A percentile compares a stretch with the other conserved stretches of the same genome.
phyloP scores from a whole-genome alignment of 2,888 invertebrate species.

The Nudaria mundana region DNA sequence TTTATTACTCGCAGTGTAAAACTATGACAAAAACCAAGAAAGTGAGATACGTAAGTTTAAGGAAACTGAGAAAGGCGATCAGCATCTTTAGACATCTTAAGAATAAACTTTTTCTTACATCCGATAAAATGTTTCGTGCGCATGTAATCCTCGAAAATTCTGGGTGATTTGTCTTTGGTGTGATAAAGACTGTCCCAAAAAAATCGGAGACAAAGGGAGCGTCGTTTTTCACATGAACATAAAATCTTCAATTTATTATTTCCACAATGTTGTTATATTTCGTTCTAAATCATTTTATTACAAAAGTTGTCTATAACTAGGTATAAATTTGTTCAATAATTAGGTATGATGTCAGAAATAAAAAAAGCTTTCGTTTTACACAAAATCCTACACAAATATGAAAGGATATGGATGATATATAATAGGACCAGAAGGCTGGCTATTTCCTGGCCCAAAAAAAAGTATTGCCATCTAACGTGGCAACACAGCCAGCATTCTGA shows the following conservation, averaged over 20 bases:
- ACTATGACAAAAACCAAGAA: conserved; percentile 54
- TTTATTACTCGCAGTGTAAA: conserved; percentile 31
- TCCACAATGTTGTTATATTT: conserved; percentile 12
- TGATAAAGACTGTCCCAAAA: conserved; percentile 50
- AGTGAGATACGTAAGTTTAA: conserved; percentile 59
- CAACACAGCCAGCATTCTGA: no score
- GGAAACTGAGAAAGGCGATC: conserved; percentile 53
- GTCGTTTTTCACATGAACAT: conserved; percentile 33
- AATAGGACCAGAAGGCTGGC: no score
- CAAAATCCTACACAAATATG: no score
- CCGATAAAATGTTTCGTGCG: conserved; percentile 71
- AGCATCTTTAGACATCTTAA: conserved; percentile 60
- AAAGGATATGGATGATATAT: no score
- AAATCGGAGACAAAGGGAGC: conserved; percentile 41
- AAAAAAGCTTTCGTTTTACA: no score
- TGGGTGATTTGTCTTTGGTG: conserved; percentile 63
- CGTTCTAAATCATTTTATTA: conserved; percentile 26
- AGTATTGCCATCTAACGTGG: no score
- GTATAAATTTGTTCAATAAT: conserved; percentile 30
- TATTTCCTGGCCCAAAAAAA: no score
- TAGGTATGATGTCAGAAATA: no score
- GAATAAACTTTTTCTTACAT: conserved; percentile 55
- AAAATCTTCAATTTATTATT: conserved; percentile 12
- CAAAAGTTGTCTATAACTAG: no score
- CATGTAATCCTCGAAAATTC: conserved; percentile 63